Conservation (phyloP, 2,113 vertebrate species). For the Trogon melanurus region DNA sequence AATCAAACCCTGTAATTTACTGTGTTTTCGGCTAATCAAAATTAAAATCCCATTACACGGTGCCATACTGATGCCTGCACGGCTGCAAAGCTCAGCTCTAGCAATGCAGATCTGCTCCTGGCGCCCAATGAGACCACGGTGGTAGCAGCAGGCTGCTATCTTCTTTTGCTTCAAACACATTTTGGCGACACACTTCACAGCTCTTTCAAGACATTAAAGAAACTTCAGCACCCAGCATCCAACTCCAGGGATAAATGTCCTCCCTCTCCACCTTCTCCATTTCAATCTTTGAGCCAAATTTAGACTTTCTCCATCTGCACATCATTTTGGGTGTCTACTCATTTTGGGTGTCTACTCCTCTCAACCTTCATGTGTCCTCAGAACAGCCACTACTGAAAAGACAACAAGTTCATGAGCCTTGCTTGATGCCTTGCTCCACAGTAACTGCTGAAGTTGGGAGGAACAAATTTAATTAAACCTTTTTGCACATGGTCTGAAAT, state of each 20-base stretch:
- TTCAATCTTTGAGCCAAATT: background rate
- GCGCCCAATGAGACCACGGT: background rate
- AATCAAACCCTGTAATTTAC: background rate
- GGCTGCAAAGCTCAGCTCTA: background rate
- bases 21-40: constrained; percentile 24
- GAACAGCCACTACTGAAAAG: background rate
- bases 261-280: background rate
- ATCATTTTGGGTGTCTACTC: background rate
- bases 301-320: background rate
- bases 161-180: background rate
- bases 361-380: background rate
- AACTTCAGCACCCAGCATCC: background rate
- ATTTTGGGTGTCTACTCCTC: background rate
- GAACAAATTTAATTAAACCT: background rate
- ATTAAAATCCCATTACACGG: constrained; percentile 20
- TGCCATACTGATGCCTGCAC: background rate
- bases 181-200: background rate
- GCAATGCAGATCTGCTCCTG: background rate
- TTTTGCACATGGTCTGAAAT: background rate
- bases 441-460: background rate
- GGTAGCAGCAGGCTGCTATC: background rate
- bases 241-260: background rate
- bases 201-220: background rate
- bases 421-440: background rate
- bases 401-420: background rate